A percentile compares a stretch with the other conserved stretches of the same genome.
Evolutionary conservation across 2,888 invertebrate genomes (phyloP).

Genomic region (Pediacus dermestoides): DNA sequence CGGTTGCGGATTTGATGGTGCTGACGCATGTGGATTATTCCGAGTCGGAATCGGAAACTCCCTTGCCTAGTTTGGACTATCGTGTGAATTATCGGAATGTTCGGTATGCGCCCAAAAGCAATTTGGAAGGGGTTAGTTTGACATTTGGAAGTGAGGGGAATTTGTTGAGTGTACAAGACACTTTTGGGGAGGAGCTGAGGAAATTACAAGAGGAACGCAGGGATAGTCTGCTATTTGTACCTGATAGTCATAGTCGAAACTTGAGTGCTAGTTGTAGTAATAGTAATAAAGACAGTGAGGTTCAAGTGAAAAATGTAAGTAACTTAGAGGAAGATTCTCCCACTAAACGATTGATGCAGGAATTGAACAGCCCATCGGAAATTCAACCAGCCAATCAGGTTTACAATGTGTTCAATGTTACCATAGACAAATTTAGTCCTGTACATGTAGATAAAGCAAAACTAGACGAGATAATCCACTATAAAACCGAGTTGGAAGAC

Average conservation of each 20-base stretch:
- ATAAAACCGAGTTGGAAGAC: constrained; percentile 18
- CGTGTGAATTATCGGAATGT: constrained; percentile 46
- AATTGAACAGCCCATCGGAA: constrained; percentile 42
- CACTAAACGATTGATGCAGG: constrained; percentile 37
- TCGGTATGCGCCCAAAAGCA: constrained; percentile 43
- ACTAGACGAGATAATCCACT: constrained; percentile 30
- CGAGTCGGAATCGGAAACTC: constrained; percentile 57
- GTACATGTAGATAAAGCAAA: constrained; percentile 28
- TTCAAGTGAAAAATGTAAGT: too few species aligned
- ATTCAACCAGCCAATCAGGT: constrained; percentile 45
- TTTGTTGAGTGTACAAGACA: constrained; percentile 53
- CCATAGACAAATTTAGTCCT: constrained; percentile 40
- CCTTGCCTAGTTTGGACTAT: constrained; percentile 46
- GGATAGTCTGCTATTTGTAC: constrained; percentile 50
- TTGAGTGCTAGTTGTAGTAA: too few species aligned
- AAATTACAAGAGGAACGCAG: constrained; percentile 50
- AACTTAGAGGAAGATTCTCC: constrained; percentile 24
- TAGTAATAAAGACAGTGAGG: too few species aligned
- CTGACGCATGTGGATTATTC: constrained; percentile 63
- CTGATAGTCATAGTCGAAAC: constrained; percentile 42
- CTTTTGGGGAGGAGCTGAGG: constrained; percentile 55
- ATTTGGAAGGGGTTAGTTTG: constrained; percentile 41
- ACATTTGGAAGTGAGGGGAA: constrained; percentile 58
- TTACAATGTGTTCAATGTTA: constrained; percentile 48
- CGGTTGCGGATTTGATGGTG: constrained; percentile 65